These are phyloP conservation scores for Chelonus formosanus DNA, from an alignment of 2,888 invertebrate species.

Conservation along the genomic window DNA sequence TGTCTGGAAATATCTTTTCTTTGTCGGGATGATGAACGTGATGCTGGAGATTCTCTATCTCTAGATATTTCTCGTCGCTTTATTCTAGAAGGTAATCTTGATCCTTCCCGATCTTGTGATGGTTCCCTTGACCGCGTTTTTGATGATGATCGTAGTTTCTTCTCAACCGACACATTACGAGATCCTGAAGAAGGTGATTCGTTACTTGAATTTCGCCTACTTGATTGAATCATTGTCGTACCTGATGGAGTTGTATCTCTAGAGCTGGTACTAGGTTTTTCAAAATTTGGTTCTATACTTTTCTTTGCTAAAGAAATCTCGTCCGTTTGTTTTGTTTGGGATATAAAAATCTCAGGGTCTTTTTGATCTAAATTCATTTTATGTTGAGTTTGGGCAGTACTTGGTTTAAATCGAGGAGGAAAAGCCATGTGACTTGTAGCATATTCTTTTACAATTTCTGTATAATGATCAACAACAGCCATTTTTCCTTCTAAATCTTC, in stretches of 20 bases:
- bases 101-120: conserved; percentile 29
- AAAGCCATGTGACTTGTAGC: conserved; percentile 58
- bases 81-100: conserved; percentile 43
- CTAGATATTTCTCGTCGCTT: conserved; percentile 36
- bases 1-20: conserved; percentile 37
- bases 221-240: conserved; percentile 37
- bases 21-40: conserved; percentile 51
- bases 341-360: background rate
- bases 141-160: conserved; percentile 34
- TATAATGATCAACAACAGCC: conserved; percentile 79
- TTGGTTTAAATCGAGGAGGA: conserved; percentile 31
- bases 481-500: conserved; percentile 55
- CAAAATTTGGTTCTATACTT: conserved; percentile 2
- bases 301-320: conserved; percentile 16
- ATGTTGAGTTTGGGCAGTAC: too few species aligned
- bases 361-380: conserved; percentile 28
- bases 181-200: conserved; percentile 51
- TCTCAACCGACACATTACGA: conserved; percentile 47
- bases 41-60: conserved; percentile 43
- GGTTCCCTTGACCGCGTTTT: conserved; percentile 10
- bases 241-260: conserved; percentile 28
- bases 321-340: background rate
- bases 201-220: conserved; percentile 49
- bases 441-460: conserved; percentile 79
- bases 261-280: conserved; percentile 31